Percentiles rank a stretch among this genome's conserved stretches.
Evolutionary conservation across 1,140 invertebrate genomes (phyloP).

Genomic region (Cotesia chilonis): DNA sequence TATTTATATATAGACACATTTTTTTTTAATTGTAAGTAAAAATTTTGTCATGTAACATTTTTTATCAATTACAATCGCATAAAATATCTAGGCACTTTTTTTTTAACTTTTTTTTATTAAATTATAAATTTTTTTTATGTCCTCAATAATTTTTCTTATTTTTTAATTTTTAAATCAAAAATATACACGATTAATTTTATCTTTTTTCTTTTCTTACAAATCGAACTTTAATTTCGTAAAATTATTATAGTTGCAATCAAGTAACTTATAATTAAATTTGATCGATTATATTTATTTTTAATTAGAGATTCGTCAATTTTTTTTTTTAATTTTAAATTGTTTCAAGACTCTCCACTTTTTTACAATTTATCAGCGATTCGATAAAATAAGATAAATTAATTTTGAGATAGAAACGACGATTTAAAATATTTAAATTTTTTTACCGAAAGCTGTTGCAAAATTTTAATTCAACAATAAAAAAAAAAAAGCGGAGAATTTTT

Average conservation of each 20-base stretch:
- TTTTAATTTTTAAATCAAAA: constrained; percentile 14
- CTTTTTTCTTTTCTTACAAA: background rate
- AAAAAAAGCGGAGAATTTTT: too few relatives aligned
- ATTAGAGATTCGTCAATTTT: background rate
- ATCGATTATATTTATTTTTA: constrained; percentile 18
- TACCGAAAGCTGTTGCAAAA: too few relatives aligned
- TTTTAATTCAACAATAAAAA: too few relatives aligned
- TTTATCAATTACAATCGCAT: constrained; percentile 3
- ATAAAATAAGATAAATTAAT: too few relatives aligned
- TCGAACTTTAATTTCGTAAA: too few relatives aligned
- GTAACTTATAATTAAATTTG: background rate
- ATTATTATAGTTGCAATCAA: too few relatives aligned
- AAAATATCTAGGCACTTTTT: constrained; percentile 17
- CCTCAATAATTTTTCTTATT: constrained; percentile 1
- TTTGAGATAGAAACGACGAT: too few relatives aligned
- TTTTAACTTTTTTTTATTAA: background rate
- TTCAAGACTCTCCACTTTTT: too few relatives aligned
- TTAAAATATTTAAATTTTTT: too few relatives aligned
- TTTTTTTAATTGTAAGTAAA: background rate
- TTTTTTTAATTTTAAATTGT: too few relatives aligned
- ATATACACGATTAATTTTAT: background rate
- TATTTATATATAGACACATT: background rate
- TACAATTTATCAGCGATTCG: too few relatives aligned
- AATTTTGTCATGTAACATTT: background rate
- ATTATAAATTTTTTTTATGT: too few relatives aligned